Base-by-base conservation (phyloP, 1,140 invertebrate species). In the Cyphomyrmex costatus region DNA sequence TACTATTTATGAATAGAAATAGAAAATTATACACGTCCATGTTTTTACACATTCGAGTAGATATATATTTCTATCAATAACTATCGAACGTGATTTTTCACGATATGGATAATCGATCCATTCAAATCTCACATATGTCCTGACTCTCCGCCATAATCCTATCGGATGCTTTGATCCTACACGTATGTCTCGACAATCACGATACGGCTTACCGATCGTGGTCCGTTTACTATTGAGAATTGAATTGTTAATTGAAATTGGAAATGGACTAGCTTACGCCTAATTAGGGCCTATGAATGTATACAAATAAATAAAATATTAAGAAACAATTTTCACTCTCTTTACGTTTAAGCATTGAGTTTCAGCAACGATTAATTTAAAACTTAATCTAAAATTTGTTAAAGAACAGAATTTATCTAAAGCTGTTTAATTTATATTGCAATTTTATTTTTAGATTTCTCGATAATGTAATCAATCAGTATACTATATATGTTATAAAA, bases 271-370 rank as follows among this genome's bases (percentile, higher is more conserved):
- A 92, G 89, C 87, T 92, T 85, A 86, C 60, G 90, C 90, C 90
- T 89, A 89, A 87, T 91, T 92, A 91, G 85, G 90, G 89, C 79
- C 85, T 90, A 87, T 91, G 79, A 87, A 61, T 92, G 90, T 91
- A 87, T 83, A 91, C 82, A 90, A 89, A 79, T 42, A 46, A 91
- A 92, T 86, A 85, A 91, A 88, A 82, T 12, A 70, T 89, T 80
- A 49, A 85, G 87, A 88, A 80, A 85, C 53, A 73, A 74, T 61
- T 56, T 21, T 1, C 14, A 68, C 19, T 61, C 14, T 74, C 0
- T 73, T n/a, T 8, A 56, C 12, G 21, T 71, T 42, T 2, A 71
- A 58, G 8, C 21, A 6, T 10, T n/a, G n/a, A 30, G 14, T 78
- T 78, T 77, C 8, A 33, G 12, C 42, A 19, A 21, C 14, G 2